phyloP scores from a whole-genome alignment of 2,113 vertebrate species.

The Neogale vison region DNA sequence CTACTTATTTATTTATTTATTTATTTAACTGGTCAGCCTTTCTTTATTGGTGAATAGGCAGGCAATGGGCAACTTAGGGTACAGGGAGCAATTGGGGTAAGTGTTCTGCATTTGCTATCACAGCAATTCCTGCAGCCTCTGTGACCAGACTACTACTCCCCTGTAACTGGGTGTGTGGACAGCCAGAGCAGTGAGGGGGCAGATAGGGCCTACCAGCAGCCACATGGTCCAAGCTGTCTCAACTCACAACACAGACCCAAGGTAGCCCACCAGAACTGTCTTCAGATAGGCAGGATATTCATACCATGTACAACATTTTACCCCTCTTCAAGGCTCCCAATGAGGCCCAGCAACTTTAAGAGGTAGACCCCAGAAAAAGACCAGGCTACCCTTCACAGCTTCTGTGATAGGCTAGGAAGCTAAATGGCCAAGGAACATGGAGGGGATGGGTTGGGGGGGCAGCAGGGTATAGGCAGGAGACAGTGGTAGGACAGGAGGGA shows the following conservation, averaged over 20 bases:
- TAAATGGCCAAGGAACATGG: background rate
- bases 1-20: background rate
- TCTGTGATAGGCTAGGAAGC: background rate
- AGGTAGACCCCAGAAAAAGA: background rate
- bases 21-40: background rate
- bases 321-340: background rate
- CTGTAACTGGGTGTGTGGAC: background rate
- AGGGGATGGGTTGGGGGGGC: background rate
- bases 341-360: background rate
- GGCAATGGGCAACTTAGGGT: background rate
- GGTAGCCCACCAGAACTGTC: background rate
- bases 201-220: background rate
- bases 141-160: background rate
- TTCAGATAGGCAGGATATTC: background rate
- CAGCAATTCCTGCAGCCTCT: background rate
- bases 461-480: background rate
- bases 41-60: conserved; percentile 26
- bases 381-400: background rate
- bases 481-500: no score
- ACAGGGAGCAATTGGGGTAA: background rate
- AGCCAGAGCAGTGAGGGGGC: background rate
- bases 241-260: background rate
- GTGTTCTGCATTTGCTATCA: background rate
- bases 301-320: background rate
- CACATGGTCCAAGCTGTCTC: background rate